phyloP scores from a whole-genome alignment of 2,888 invertebrate genomes.

The Galerucella nymphaeae region DNA sequence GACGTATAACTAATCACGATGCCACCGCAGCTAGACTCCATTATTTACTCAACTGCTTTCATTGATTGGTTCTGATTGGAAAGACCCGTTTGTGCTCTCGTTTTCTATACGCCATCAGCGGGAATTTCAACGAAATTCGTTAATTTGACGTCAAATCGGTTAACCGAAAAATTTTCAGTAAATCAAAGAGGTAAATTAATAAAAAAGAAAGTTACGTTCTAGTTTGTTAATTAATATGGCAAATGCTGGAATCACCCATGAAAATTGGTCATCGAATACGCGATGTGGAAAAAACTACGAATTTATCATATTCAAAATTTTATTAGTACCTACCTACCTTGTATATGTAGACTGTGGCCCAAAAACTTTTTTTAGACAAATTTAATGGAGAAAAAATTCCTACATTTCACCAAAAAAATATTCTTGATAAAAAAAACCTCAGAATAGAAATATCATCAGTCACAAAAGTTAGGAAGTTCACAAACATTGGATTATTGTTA shows the following conservation, averaged over 20 bases:
- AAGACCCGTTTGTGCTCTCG: constrained; percentile 44
- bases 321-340: no score
- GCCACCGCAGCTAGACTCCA: constrained; percentile 64
- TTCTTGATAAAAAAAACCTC: no score
- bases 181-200: constrained; percentile 13
- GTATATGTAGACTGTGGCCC: no score
- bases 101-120: constrained; percentile 7
- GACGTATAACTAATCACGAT: constrained; percentile 62
- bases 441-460: no score
- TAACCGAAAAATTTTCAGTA: constrained; percentile 19
- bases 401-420: no score
- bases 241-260: not conserved
- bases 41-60: constrained; percentile 63
- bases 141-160: constrained; percentile 25
- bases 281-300: no score
- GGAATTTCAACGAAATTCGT: constrained; percentile 27
- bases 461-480: no score
- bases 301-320: no score
- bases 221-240: not conserved
- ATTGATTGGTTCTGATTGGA: constrained; percentile 55
- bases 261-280: no score
- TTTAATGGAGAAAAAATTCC: no score
- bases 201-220: not conserved
- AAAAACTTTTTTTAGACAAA: no score
- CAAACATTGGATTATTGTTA: no score